These are phyloP conservation scores for Drosophila kambysellisi DNA, from an alignment of 2,888 invertebrate genomes.

Conservation along the genomic window DNA sequence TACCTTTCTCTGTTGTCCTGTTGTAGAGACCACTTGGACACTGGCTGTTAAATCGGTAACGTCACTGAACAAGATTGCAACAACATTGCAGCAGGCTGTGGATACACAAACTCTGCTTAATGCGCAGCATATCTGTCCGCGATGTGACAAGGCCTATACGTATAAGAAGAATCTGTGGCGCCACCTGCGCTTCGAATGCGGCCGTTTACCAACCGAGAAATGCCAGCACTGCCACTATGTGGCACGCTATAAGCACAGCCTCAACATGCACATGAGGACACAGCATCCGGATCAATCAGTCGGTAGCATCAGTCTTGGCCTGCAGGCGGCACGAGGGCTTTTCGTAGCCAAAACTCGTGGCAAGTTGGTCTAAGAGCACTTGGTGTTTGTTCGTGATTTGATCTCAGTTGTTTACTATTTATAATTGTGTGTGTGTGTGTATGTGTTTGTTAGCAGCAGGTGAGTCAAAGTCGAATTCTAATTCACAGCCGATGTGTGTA, in stretches of 20 bases:
- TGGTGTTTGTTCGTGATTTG: slow-evolving; percentile 31
- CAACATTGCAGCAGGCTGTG: slow-evolving; percentile 52
- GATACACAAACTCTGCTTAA: slow-evolving; percentile 35
- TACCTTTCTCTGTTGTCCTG: slow-evolving; percentile 56
- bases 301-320: neutral
- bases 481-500: slow-evolving; percentile 13
- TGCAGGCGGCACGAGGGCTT: slow-evolving; percentile 42
- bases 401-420: slow-evolving; percentile 50
- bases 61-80: slow-evolving; percentile 80
- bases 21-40: slow-evolving; percentile 82
- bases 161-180: slow-evolving; percentile 87
- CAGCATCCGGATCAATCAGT: slow-evolving; percentile 78
- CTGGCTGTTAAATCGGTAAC: slow-evolving; percentile 84
- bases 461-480: slow-evolving; percentile 43
- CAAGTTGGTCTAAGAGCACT: slow-evolving; percentile 28
- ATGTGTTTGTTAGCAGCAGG: slow-evolving; percentile 37
- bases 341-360: slow-evolving; percentile 38
- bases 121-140: slow-evolving; percentile 85
- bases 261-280: slow-evolving; percentile 86
- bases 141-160: slow-evolving; percentile 87
- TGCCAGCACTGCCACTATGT: slow-evolving; percentile 86
- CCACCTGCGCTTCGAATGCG: slow-evolving; percentile 87
- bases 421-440: slow-evolving; percentile 1
- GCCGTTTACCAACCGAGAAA: slow-evolving; percentile 86
- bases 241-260: slow-evolving; percentile 86